A percentile compares a stretch with the other conserved stretches of the same genome.
Conservation (phyloP, 2,797 vertebrate genomes). For the Chrosomus eos region DNA sequence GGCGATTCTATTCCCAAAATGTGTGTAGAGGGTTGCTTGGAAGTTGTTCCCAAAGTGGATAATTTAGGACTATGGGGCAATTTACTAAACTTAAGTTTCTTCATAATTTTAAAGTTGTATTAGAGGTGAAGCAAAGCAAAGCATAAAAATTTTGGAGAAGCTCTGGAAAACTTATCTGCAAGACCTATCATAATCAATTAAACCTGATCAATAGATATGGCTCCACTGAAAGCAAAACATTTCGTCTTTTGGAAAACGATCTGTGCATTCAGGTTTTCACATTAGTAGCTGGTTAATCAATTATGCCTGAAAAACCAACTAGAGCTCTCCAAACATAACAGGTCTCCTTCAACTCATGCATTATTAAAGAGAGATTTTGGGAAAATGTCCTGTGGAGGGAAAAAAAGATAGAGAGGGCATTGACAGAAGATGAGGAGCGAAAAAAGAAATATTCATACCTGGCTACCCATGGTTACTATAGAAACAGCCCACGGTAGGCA, state of each 20-base stretch:
- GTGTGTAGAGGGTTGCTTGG: not conserved
- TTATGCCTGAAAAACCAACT: slow-evolving; percentile 24
- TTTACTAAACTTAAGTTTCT: not conserved
- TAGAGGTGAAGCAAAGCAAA: not conserved
- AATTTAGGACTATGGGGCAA: not conserved
- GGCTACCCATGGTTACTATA: slow-evolving; percentile 56
- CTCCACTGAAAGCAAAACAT: slow-evolving; percentile 5
- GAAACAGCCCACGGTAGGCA: slow-evolving; percentile 42
- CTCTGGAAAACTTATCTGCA: slow-evolving; percentile 8
- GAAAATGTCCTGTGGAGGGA: not conserved
- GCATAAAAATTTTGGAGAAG: not conserved
- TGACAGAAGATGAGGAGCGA: not conserved
- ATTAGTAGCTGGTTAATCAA: slow-evolving; percentile 35
- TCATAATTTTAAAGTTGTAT: slow-evolving; percentile 2
- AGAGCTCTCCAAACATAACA: slow-evolving; percentile 42
- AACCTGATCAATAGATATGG: slow-evolving; percentile 11
- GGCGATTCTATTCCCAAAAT: no score
- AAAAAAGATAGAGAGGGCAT: slow-evolving; percentile 42
- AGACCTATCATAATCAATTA: slow-evolving; percentile 41
- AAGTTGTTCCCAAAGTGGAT: slow-evolving; percentile 42
- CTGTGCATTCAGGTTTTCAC: slow-evolving; percentile 26
- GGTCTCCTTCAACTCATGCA: slow-evolving; percentile 4
- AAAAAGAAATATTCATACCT: slow-evolving; percentile 27
- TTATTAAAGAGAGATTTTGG: slow-evolving; percentile 25
- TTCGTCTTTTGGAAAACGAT: slow-evolving; percentile 25